Conservation (phyloP, 2,888 invertebrate genomes). For the Apamea anceps region DNA sequence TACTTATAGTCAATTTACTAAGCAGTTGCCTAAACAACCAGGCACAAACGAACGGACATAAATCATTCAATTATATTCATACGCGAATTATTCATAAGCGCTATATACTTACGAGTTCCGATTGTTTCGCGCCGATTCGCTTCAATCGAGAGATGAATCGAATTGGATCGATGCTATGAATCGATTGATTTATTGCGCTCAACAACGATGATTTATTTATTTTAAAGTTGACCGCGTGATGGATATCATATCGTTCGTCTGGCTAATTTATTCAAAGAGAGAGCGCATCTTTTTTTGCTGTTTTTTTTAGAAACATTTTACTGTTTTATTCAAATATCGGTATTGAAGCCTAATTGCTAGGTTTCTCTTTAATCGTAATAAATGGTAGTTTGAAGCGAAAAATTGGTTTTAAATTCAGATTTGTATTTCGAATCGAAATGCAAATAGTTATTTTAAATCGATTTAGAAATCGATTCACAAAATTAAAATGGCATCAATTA, state of each 20-base stretch:
- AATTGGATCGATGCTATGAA: constrained; percentile 83
- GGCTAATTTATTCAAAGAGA: constrained; percentile 64
- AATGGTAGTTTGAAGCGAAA: constrained; percentile 46
- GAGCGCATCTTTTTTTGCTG: constrained; percentile 44
- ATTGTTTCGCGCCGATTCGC: constrained; percentile 80
- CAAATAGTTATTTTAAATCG: constrained; percentile 39
- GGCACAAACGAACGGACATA: constrained; percentile 43
- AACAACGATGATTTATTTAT: constrained; percentile 84
- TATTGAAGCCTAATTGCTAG: constrained; percentile 40
- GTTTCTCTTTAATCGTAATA: constrained; percentile 61
- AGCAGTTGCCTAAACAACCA: constrained; percentile 41
- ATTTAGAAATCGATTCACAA: constrained; percentile 46
- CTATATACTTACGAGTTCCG: constrained; percentile 64
- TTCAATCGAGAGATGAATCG: constrained; percentile 83
- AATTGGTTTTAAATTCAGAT: constrained; percentile 35
- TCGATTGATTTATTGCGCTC: constrained; percentile 85
- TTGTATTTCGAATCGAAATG: constrained; percentile 26
- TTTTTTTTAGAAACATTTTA: constrained; percentile 32
- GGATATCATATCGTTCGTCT: constrained; percentile 66
- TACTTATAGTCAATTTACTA: constrained; percentile 29
- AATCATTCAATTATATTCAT: constrained; percentile 77
- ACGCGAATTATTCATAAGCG: constrained; percentile 78
- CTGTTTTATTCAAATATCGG: constrained; percentile 42
- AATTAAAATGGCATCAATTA: constrained; percentile 51
- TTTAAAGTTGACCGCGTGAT: constrained; percentile 76